phyloP scores from a whole-genome alignment of 2,888 invertebrate species.

The Leucophenga maculata region DNA sequence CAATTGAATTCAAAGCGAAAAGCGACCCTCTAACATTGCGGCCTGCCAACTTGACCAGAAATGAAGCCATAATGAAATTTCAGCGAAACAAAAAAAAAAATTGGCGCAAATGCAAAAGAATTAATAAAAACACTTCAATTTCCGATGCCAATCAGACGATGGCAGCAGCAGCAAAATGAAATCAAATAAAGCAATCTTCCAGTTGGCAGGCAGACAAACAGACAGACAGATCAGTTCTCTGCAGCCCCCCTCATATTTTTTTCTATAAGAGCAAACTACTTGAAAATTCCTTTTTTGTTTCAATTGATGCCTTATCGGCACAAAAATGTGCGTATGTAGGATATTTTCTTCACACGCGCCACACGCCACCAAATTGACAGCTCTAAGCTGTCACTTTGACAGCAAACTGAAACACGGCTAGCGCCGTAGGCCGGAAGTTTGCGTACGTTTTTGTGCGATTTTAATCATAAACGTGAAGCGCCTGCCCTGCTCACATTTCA shows the following conservation, averaged over 20 bases:
- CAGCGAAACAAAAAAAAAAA: conserved; percentile 29
- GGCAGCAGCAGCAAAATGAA: conserved; percentile 39
- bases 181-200: conserved; percentile 25
- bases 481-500: conserved; percentile 63
- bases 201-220: conserved; percentile 7
- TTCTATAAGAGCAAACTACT: not conserved
- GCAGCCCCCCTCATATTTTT: not conserved
- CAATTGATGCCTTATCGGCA: conserved; percentile 17
- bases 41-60: conserved; percentile 47
- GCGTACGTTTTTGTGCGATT: conserved; percentile 57
- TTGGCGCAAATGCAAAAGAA: conserved; percentile 46
- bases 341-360: not conserved
- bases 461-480: conserved; percentile 54
- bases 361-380: conserved; percentile 26
- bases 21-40: conserved; percentile 8
- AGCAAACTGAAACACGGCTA: conserved; percentile 27
- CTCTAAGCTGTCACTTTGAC: conserved; percentile 58
- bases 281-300: not conserved
- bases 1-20: conserved; percentile 35
- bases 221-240: conserved; percentile 46
- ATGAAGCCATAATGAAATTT: conserved; percentile 48
- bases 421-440: conserved; percentile 47
- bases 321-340: conserved; percentile 12
- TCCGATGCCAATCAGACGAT: conserved; percentile 66
- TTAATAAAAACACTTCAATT: conserved; percentile 67